phyloP scores from a whole-genome alignment of 2,113 vertebrate species.

The Leptobrachium ailaonicum region DNA sequence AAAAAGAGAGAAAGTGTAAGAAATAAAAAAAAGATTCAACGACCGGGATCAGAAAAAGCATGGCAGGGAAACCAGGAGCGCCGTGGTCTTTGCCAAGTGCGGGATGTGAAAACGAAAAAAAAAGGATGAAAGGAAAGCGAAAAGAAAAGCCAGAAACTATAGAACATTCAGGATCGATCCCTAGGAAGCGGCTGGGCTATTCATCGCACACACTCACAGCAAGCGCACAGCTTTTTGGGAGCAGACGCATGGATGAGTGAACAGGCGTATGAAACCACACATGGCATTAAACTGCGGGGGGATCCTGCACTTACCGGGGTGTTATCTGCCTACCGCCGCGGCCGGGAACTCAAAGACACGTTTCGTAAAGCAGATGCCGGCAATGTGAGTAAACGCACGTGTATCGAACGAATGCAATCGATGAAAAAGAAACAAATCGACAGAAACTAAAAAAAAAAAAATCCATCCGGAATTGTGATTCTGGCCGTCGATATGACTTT shows the following conservation, averaged over 20 bases:
- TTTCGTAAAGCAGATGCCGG: background rate
- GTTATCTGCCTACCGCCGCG: conserved; percentile 20
- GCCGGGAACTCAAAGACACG: conserved; percentile 6
- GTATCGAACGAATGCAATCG: background rate
- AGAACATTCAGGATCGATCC: background rate
- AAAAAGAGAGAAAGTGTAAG: conserved; percentile 22
- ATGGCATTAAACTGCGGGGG: conserved; percentile 2
- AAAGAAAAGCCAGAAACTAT: background rate
- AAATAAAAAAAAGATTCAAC: conserved; percentile 54
- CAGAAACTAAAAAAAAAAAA: background rate
- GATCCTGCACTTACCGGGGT: conserved; percentile 5
- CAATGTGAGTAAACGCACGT: background rate
- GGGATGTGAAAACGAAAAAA: background rate
- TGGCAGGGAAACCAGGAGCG: conserved; percentile 1
- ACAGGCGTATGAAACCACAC: conserved; percentile 8
- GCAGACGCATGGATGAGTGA: background rate
- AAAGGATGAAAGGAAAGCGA: background rate
- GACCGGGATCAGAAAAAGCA: conserved; percentile 11
- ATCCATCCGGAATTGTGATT: background rate
- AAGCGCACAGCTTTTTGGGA: background rate
- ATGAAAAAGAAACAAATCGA: background rate
- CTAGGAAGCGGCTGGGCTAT: background rate
- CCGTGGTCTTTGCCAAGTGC: background rate
- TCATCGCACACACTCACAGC: background rate
- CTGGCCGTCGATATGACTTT: conserved; percentile 31